Conservation (phyloP, 1,140 invertebrate species). For the Drosophila pallidifrons region DNA sequence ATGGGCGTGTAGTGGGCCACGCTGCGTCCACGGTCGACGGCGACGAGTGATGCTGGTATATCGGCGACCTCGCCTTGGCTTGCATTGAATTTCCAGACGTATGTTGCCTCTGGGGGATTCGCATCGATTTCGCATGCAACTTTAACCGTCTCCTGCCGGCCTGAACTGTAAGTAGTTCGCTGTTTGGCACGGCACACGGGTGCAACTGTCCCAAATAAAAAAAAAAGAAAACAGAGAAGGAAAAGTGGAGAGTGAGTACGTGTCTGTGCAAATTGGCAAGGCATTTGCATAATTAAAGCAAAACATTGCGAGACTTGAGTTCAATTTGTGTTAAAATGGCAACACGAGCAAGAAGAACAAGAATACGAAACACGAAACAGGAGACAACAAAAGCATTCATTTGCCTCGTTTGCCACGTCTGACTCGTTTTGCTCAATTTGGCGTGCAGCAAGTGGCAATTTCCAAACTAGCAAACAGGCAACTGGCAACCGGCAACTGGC, state of each 20-base stretch:
- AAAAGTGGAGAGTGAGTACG: constrained; percentile 11
- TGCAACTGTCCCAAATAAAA: constrained; percentile 86
- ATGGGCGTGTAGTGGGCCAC: constrained; percentile 89
- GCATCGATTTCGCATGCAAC: constrained; percentile 93
- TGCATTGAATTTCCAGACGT: constrained; percentile 93
- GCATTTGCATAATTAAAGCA: constrained; percentile 81
- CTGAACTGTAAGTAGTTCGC: constrained; percentile 90
- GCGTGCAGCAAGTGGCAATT: constrained; percentile 18
- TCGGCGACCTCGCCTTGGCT: constrained; percentile 89
- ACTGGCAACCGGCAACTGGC: constrained; percentile 10
- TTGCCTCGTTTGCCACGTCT: constrained; percentile 21
- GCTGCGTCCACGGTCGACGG: constrained; percentile 87
- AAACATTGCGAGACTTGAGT: constrained; percentile 59
- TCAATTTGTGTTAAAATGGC: constrained; percentile 44
- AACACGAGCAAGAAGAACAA: constrained; percentile 41
- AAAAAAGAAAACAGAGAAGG: constrained; percentile 1
- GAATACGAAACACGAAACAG: constrained; percentile 23
- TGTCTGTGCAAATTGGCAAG: constrained; percentile 52
- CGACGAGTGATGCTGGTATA: constrained; percentile 87
- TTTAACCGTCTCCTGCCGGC: constrained; percentile 90
- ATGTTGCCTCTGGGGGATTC: constrained; percentile 91
- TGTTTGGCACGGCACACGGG: constrained; percentile 90
- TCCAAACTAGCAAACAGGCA: constrained; percentile 19
- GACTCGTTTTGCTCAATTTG: constrained; percentile 38
- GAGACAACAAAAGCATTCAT: constrained; percentile 32